Evolutionary conservation across 2,888 invertebrate genomes (phyloP).

Genomic region (Cerastis leucographa): DNA sequence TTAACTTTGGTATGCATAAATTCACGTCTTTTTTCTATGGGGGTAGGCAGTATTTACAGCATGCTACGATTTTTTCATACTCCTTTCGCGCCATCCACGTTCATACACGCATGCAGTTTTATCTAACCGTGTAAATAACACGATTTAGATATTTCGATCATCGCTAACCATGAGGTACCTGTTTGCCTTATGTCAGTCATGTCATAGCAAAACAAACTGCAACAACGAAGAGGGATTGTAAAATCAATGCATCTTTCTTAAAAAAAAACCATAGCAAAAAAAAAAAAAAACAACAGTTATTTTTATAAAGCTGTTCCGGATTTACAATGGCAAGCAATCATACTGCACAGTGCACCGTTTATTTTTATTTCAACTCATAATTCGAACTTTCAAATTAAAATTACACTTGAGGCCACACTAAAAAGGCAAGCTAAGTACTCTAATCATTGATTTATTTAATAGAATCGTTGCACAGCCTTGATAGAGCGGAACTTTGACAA

Average conservation of each 20-base stretch:
- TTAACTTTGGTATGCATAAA: no score
- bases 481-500: slow-evolving; percentile 59
- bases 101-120: no score
- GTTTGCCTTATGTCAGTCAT: background rate
- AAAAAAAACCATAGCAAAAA: background rate
- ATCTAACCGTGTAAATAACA: no score
- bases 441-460: slow-evolving; percentile 57
- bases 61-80: no score
- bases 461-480: slow-evolving; percentile 58
- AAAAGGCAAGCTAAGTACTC: slow-evolving; percentile 51
- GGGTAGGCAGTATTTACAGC: no score
- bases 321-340: background rate
- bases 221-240: background rate
- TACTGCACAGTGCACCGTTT: background rate
- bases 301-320: background rate
- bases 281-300: background rate
- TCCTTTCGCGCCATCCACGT: no score
- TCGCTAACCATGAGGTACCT: no score
- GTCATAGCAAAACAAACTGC: background rate
- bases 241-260: background rate
- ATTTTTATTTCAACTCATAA: slow-evolving; percentile 33
- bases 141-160: no score
- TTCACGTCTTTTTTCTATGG: no score
- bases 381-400: slow-evolving; percentile 58
- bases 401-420: slow-evolving; percentile 57